Conservation (phyloP, 2,797 vertebrate species). For the Protonibea diacanthus region DNA sequence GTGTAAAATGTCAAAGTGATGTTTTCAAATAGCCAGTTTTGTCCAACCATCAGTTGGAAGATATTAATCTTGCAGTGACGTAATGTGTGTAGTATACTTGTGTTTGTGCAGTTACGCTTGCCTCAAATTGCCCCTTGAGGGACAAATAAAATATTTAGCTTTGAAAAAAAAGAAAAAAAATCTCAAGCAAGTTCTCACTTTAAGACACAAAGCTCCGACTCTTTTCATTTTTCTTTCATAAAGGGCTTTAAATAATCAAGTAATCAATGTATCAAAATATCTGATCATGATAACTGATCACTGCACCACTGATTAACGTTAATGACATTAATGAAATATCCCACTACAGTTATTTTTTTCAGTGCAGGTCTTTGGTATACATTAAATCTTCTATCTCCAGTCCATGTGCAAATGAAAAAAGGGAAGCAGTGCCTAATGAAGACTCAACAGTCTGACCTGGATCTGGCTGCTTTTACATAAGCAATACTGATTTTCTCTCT, state of each 20-base stretch:
- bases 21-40: neutral
- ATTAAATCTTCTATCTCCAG: conserved; percentile 33
- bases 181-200: neutral
- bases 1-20: neutral
- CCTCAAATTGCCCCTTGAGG: neutral
- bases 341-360: neutral
- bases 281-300: neutral
- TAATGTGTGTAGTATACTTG: neutral
- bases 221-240: neutral
- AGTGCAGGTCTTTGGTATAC: conserved; percentile 7
- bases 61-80: no score
- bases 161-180: neutral
- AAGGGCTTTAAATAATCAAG: neutral
- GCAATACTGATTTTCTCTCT: conserved; percentile 61
- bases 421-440: conserved; percentile 59
- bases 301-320: neutral
- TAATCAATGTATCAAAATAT: neutral
- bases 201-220: neutral
- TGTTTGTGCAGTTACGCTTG: neutral
- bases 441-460: conserved; percentile 73
- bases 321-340: neutral
- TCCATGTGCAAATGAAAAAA: conserved; percentile 20
- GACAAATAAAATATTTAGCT: neutral
- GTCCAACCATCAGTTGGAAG: neutral
- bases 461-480: conserved; percentile 78